Evolutionary conservation across 2,888 invertebrate genomes (phyloP), one percentile per base, ranked within the genome.

Genomic region (Elysia crispata): DNA sequence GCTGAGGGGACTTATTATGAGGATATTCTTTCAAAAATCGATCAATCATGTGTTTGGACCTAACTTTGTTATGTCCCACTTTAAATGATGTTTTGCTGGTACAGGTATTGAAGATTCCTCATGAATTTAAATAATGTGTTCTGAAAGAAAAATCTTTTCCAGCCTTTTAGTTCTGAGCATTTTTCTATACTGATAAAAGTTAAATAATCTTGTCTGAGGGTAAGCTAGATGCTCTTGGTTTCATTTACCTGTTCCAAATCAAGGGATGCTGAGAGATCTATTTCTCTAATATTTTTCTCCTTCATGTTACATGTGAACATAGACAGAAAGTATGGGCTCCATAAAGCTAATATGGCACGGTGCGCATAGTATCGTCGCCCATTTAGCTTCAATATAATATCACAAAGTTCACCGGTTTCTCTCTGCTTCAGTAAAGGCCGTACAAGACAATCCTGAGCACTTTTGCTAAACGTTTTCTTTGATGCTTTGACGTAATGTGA

Each of bases 221-320:
- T 41, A n/a, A n/a, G n/a, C n/a, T n/a, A n/a, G n/a, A n/a, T n/a
- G n/a, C n/a, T n/a, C n/a, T n/a, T n/a, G n/a, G 41, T 41, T 41
- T 11, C 3, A 41, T 41, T 41, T 25, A 80, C 80, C 80, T 86
- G 87, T 76, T 91, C 89, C 33, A 91, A 80, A 41, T 86, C 75
- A 11, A 91, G 82, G 0, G 91, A 91, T 60, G 89, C 88, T 5
- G 89, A 86, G 28, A 91, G 84, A 84, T 91, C 90, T 6, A 91
- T 86, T 28, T 87, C 88, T 33, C 81, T 84, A 15, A 88, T 87
- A 11, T 81, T 83, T 76, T 85, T 87, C 81, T 91, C 91, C 83
- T 86, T 87, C 91, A 91, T 91, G 60, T 88, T 87, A 79, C 90
- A 89, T 0, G 90, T 90, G 81, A 91, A 91, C 91, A 91, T 91